Base-by-base conservation (phyloP, 2,888 invertebrate genomes). In the Chrysolina americana region DNA sequence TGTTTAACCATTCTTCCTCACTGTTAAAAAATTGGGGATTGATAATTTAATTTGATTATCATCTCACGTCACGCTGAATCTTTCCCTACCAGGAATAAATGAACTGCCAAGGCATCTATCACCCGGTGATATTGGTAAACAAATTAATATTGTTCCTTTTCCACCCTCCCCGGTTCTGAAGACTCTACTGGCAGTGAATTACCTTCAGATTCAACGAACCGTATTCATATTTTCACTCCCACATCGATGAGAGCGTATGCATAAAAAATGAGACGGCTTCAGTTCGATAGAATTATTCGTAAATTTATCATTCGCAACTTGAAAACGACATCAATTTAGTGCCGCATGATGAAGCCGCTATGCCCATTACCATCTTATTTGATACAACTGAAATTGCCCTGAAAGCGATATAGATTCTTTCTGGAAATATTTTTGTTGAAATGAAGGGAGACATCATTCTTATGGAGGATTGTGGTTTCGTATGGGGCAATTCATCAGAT, bases 221-320 rank as follows among this genome's bases (percentile, higher is more conserved):
- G 53, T 21, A 13, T 0, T 11, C 2, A 17, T 21, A 53, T 23
- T 21, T 53, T 13, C 21, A 53, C 53, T 19, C 53, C 19, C 21
- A 53, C 53, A 1, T 11, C 19, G 21, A 53, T 53, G 5, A 21
- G 21, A 53, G 53, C 53, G 19, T 53, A 53, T 53, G 53, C 53
- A 53, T 53, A 21, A 53, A 53, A 13, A 19, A 53, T 53, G 53
- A 53, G 53, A 53, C 53, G 21, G 53, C 53, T 53, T 53, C 53
- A 23, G 5, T 48, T 53, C 53, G 53, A 53, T 53, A 21, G 2
- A 53, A 53, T 53, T 21, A 53, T 21, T 21, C 53, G 19, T 21
- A 53, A 53, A 53, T 53, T 53, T 15, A 53, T 53, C 53, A 53
- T 21, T 13, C 21, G 11, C 13, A 19, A 53, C 53, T 21, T 53